Percentiles rank a stretch among this genome's conserved stretches.
Conservation (phyloP, 2,797 vertebrate species). For the Falco naumanni region DNA sequence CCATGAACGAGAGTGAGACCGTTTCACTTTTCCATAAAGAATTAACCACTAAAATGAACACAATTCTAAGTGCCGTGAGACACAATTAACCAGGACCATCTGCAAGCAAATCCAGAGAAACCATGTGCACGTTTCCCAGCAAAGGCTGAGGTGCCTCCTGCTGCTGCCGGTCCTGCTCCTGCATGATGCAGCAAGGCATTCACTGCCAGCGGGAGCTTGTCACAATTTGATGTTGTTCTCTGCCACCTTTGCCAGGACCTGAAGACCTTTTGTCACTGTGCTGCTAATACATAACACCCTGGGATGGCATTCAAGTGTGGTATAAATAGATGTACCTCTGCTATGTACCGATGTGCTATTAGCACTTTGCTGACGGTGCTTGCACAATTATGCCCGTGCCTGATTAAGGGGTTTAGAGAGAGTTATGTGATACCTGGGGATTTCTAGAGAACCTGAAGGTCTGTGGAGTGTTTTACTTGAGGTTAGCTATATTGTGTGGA, state of each 20-base stretch:
- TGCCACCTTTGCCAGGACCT: background rate
- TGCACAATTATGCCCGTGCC: background rate
- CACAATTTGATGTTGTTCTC: background rate
- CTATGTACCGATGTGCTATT: accelerated
- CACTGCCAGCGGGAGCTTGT: accelerated
- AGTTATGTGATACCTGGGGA: background rate
- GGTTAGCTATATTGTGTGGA: background rate
- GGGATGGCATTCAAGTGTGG: accelerated
- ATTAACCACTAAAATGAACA: background rate
- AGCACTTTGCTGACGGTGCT: background rate
- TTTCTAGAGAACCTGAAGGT: background rate
- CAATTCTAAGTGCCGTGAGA: background rate
- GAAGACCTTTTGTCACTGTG: background rate
- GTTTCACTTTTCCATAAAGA: background rate
- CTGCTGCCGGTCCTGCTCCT: background rate
- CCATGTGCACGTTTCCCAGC: background rate
- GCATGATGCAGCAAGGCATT: accelerated
- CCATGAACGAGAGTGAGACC: background rate
- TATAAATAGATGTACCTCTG: background rate
- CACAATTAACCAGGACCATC: background rate
- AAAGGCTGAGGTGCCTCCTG: background rate
- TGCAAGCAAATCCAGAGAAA: background rate
- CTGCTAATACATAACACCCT: background rate
- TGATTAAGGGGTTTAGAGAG: background rate
- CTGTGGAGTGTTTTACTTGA: background rate